Conservation (phyloP, 1,140 invertebrate species). For the Drosophila trapezifrons region DNA sequence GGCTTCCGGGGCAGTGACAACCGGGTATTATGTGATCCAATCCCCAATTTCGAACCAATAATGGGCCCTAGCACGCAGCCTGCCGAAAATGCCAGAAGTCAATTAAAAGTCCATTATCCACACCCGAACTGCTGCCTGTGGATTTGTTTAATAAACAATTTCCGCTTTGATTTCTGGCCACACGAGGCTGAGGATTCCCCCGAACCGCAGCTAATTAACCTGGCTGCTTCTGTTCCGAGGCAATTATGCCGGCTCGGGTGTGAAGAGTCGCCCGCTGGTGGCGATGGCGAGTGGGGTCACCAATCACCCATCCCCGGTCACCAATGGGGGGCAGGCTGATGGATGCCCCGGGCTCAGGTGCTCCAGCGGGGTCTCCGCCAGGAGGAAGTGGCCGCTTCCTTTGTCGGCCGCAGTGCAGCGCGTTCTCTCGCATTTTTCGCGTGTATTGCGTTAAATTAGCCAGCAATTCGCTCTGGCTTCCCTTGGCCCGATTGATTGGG, state of each 20-base stretch:
- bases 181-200: slow-evolving; percentile 28
- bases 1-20: slow-evolving; percentile 26
- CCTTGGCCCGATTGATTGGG: slow-evolving; percentile 61
- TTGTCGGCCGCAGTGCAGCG: slow-evolving; percentile 35
- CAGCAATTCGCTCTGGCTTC: slow-evolving; percentile 65
- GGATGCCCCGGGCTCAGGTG: slow-evolving; percentile 43
- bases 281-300: slow-evolving; percentile 18
- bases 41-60: slow-evolving; percentile 28
- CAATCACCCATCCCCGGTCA: background rate
- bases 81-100: slow-evolving; percentile 51
- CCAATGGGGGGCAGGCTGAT: slow-evolving; percentile 13
- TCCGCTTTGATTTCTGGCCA: slow-evolving; percentile 65
- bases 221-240: slow-evolving; percentile 22
- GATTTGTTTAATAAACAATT: slow-evolving; percentile 80
- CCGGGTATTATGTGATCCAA: slow-evolving; percentile 47
- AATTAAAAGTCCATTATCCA: slow-evolving; percentile 73
- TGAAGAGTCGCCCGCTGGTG: slow-evolving; percentile 58
- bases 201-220: slow-evolving; percentile 48
- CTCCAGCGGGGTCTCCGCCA: slow-evolving; percentile 9
- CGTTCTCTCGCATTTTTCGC: slow-evolving; percentile 61
- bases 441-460: slow-evolving; percentile 62
- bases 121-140: slow-evolving; percentile 44
- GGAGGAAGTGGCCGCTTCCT: slow-evolving; percentile 68
- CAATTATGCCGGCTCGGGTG: slow-evolving; percentile 65
- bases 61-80: slow-evolving; percentile 42